Evolutionary conservation across 2,888 invertebrate species (phyloP), one percentile per base, ranked within the genome.

Genomic region (Stenolophus ochropezus): DNA sequence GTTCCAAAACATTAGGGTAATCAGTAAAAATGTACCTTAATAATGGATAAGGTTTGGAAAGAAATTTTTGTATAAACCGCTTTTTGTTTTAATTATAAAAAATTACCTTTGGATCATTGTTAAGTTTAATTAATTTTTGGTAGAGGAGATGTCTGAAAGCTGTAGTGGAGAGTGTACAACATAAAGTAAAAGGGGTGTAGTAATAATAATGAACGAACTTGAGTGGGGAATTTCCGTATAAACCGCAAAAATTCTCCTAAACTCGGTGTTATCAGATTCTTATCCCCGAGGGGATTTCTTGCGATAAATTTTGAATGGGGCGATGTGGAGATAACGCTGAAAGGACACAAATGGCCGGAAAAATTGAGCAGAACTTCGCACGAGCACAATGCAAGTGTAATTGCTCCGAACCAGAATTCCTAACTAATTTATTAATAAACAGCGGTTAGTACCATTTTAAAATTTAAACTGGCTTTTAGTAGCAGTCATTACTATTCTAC

Each of bases 371-470:
- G 51, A 51, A 11, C 11, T 42, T 42, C 33, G 33, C 33, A 8
- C 16, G 4, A 51, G 16, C 51, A 51, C 51, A 51, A 42, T 42
- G 33, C 33, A 42, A 42, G 20, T 56, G 25, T 23, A 23, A 61
- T 61, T 58, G 56, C 11, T 61, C 6, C 23, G 25, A 61, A 25
- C 14, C 23, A n/a, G 56, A 61, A 23, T 61, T 25, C 25, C 73
- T 49, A 49, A 47, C 18, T 74, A 74, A 74, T 74, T 53, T 53
- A 74, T 74, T 74, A 74, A 74, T 27, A 74, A 53, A 14, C 25
- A 5, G n/a, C 25, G 74, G 74, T 51, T 74, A 69, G 33, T 18
- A 74, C 74, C 74, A 74, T 74, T 74, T 74, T 74, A 74, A 74
- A 74, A 25, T 51, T 74, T 74, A 74, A 74, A 21, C 23, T 25